Base-by-base conservation (phyloP, 2,888 invertebrate species). In the Conchocele bisecta region DNA sequence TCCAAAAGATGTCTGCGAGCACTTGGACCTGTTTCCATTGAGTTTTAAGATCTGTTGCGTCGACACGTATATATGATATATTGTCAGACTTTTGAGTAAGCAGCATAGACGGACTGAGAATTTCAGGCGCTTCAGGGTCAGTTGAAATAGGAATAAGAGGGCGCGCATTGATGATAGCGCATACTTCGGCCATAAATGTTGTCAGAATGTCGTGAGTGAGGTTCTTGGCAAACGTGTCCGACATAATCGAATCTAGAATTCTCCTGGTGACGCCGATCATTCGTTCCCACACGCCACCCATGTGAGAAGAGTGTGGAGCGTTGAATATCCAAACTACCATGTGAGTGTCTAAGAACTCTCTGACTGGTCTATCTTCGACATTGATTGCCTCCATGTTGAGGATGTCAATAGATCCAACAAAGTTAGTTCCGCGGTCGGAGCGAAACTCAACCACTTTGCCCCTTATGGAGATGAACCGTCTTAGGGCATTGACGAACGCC, bases 361-460 rank as follows among this genome's bases (percentile, higher is more conserved):
- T 26, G 3, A 51, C 7, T 5, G 54, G 51, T 13, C 29, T 17
- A 35, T 53, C 17, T 37, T 59, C 50, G 11, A 70, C 15, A 24
- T 1, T 29, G 20, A 48, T 24, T 17, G 13, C 42, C 26, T 50
- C 29, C n/a, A 60, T 54, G 11, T 37, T 50, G 35, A 65, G 33
- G 24, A 59, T 48, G 24, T 56, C 50, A 13, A 50, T 56, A 15
- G 65, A 58, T 22, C 56, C 57, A 11, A 66, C 56, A 9, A 72
- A 72, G 42, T 71, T 71, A 1, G 65, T 71, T n/a, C 71, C 59
- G n/a, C 41, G 29, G 24, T 60, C 60, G 9, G 75, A 75, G 7
- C 66, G 48, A 2, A 75, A 15, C 28, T 46, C 42, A 22, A 28
- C 51, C 1, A 68, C 73, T 22, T 48, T 35, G 1, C 69, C 69